phyloP scores from a whole-genome alignment of 2,888 invertebrate species.

The Sarcophaga caerulescens region DNA sequence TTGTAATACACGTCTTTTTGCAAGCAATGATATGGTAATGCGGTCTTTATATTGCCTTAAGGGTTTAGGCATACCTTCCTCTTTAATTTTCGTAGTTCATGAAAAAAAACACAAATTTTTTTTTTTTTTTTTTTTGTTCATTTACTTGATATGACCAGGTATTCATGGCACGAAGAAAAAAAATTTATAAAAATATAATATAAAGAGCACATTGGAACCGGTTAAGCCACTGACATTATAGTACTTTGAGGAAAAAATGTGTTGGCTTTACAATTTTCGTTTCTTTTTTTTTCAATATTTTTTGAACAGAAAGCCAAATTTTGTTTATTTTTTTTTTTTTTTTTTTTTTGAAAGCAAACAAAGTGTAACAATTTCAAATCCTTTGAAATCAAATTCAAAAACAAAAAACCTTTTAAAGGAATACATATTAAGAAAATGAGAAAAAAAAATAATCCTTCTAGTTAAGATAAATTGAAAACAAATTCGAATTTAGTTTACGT shows the following conservation, averaged over 20 bases:
- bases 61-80: slow-evolving; percentile 40
- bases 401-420: not conserved
- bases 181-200: slow-evolving; percentile 16
- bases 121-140: slow-evolving; percentile 4
- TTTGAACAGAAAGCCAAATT: slow-evolving; percentile 14
- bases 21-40: too few species aligned
- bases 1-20: too few species aligned
- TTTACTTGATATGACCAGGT: slow-evolving; percentile 55
- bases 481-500: not conserved
- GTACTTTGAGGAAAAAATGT: slow-evolving; percentile 35
- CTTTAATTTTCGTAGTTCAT: slow-evolving; percentile 49
- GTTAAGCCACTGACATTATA: slow-evolving; percentile 67
- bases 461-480: not conserved
- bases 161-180: slow-evolving; percentile 43
- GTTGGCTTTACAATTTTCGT: slow-evolving; percentile 55
- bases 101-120: slow-evolving; percentile 41
- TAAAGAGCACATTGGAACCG: slow-evolving; percentile 65
- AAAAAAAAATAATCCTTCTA: not conserved
- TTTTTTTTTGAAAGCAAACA: slow-evolving; percentile 1
- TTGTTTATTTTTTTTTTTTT: not conserved
- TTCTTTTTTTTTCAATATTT: not conserved
- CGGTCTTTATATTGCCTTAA: not conserved
- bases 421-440: not conserved
- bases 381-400: slow-evolving; percentile 51
- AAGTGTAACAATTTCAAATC: slow-evolving; percentile 60